Evolutionary conservation across 1,140 invertebrate genomes (phyloP), one percentile per base, ranked within the genome.

Genomic region (Uloborus diversus): DNA sequence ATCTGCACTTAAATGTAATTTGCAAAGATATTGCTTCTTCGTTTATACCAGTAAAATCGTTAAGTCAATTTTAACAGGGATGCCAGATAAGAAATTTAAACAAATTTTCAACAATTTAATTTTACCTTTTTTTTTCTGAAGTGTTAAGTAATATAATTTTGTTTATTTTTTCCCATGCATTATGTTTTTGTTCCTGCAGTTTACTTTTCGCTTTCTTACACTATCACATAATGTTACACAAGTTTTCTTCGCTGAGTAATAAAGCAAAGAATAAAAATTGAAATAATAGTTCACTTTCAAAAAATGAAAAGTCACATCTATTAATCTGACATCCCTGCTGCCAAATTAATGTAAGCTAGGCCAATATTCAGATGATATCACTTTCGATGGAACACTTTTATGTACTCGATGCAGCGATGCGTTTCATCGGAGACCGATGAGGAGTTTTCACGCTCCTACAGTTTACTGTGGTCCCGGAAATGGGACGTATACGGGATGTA

Each of bases 311-410:
- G 30, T 64, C 71, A 75, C 59, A 64, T 64, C 11, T 17, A 75
- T 64, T 66, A 78, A 78, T 51, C 76, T 69, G 76, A 28, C 76
- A 79, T 79, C 76, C 76, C 64, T 79, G 76, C 76, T 79, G 76
- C 51, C 76, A 79, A 79, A 79, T 78, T 66, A 78, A 78, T 66
- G 3, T 23, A 23, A 17, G 4, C 37, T 20, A 47, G 61, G 25
- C 35, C 27, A 61, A 61, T 70, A 30, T 28, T 68, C 65, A 57
- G 14, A 70, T 70, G 68, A 57, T 56, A 33, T 32, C 27, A 49
- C 62, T 20, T 42, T n/a, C 17, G 20, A 35, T 53, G 28, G 47
- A 32, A 27, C 9, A 49, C 2, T 11, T 56, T 49, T 56, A 53
- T 69, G 27, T 33, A 69, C 14, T 47, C 66, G 49, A 69, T 56